Percentiles rank a stretch among this genome's conserved stretches.
These are phyloP conservation scores for Brenthis ino DNA, from an alignment of 2,888 invertebrate species.

Conservation along the genomic window DNA sequence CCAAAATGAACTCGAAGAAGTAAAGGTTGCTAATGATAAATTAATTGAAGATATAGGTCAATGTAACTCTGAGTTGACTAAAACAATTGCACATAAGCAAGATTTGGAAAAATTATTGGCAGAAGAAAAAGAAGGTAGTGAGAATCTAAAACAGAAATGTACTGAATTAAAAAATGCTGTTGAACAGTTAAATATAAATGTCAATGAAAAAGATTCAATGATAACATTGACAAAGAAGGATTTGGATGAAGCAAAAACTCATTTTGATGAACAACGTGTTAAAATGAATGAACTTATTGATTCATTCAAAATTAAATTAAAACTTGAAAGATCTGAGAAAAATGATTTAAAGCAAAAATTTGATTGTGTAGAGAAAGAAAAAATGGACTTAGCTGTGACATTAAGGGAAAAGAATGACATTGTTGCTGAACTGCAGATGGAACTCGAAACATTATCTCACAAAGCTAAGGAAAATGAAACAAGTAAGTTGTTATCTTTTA, in stretches of 20 bases:
- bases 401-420: slow-evolving; percentile 44
- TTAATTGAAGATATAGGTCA: slow-evolving; percentile 25
- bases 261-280: slow-evolving; percentile 43
- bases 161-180: slow-evolving; percentile 44
- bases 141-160: slow-evolving; percentile 42
- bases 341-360: slow-evolving; percentile 43
- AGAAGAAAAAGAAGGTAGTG: slow-evolving; percentile 44
- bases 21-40: slow-evolving; percentile 27
- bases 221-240: slow-evolving; percentile 44
- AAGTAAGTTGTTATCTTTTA: slow-evolving; percentile 31
- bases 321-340: slow-evolving; percentile 41
- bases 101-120: slow-evolving; percentile 23
- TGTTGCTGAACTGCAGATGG: slow-evolving; percentile 44
- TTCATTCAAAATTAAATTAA: slow-evolving; percentile 42
- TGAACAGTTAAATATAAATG: slow-evolving; percentile 41
- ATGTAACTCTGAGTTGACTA: slow-evolving; percentile 25
- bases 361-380: slow-evolving; percentile 45
- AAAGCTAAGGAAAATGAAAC: slow-evolving; percentile 24
- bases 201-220: slow-evolving; percentile 44
- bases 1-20: slow-evolving; percentile 49
- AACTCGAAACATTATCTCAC: slow-evolving; percentile 42
- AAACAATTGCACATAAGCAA: slow-evolving; percentile 10
- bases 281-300: slow-evolving; percentile 44
- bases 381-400: slow-evolving; percentile 44
- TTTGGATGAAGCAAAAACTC: slow-evolving; percentile 40